Base-by-base conservation (phyloP, 2,888 invertebrate species). In the Drosophila kanekoi region DNA sequence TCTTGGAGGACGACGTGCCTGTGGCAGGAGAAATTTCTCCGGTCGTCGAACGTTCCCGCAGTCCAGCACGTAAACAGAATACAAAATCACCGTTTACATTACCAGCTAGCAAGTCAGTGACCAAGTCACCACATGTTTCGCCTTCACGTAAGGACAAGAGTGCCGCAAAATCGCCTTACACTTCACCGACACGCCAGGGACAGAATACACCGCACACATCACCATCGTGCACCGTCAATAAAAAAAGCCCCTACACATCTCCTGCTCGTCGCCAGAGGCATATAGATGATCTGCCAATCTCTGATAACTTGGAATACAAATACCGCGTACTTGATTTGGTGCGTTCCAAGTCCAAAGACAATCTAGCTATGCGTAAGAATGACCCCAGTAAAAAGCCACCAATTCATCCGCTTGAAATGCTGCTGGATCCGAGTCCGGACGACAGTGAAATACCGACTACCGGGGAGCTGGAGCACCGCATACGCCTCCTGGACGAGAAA, bases 401-500 rank as follows among this genome's bases (percentile, higher is more conserved):
- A 18, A 91, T 91, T 63, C 91, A 91, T 76, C 91, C 90, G 0
- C 71, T 91, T 1, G 91, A 91, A 75, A 90, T 90, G 89, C 56
- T 91, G n/a, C 87, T 91, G 0, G 90, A 90, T 51, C 81, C 91
- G 4, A 91, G 91, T 60, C 91, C 91, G 0, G 89, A 89, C 41
- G 79, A 78, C 2, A 81, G 68, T 48, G 79, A 80, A 11, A 90
- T 91, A 68, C 92, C 92, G 9, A 89, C 90, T 11, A 91, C 90
- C 0, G 90, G 91, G 2, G 91, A 92, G 38, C 63, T 91, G 2
- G 91, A 91, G 49, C 91, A 91, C 64, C 80, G 91, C 45, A 92
- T 91, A 33, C 79, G 89, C 1, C 72, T 91, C 0, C 71, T 91
- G n/a, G 90, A 91, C n/a, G 86, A 78, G 33, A 89, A 81, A 28